Percentiles rank a stretch among this genome's conserved stretches.
Conservation (phyloP, 2,888 invertebrate genomes). For the Leucophenga maculata region DNA sequence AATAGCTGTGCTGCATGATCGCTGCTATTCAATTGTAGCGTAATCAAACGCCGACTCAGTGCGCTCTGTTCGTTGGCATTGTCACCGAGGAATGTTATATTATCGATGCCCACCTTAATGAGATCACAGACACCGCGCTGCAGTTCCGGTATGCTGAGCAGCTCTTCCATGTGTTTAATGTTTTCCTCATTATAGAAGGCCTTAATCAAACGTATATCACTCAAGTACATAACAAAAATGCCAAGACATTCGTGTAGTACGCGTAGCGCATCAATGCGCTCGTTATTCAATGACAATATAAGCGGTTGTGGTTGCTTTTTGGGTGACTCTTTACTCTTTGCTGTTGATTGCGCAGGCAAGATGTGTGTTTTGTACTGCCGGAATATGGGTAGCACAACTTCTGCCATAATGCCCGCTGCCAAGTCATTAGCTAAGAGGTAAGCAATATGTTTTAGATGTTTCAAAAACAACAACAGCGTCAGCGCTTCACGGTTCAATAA, state of each 20-base stretch:
- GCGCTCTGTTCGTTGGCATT: constrained; percentile 60
- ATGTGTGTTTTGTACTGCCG: constrained; percentile 56
- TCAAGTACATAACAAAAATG: constrained; percentile 69
- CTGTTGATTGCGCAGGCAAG: constrained; percentile 26
- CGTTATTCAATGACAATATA: constrained; percentile 34
- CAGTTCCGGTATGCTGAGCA: constrained; percentile 63
- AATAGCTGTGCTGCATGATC: constrained; percentile 60
- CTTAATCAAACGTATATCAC: constrained; percentile 68
- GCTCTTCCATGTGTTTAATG: constrained; percentile 67
- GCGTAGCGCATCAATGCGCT: constrained; percentile 28
- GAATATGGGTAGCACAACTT: constrained; percentile 69
- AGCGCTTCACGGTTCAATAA: constrained; percentile 39
- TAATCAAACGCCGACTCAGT: constrained; percentile 62
- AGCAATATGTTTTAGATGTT: constrained; percentile 69
- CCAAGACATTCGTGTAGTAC: constrained; percentile 67
- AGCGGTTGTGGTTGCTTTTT: constrained; percentile 36
- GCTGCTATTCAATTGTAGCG: constrained; percentile 66
- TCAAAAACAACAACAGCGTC: constrained; percentile 59
- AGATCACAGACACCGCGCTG: constrained; percentile 68
- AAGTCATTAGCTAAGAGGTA: constrained; percentile 63
- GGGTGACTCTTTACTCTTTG: background rate
- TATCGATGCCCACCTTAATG: constrained; percentile 70
- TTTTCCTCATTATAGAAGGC: constrained; percentile 70
- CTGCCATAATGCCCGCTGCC: constrained; percentile 65
- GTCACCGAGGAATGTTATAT: constrained; percentile 67